Percentiles rank a stretch among this genome's conserved stretches.
Evolutionary conservation across 1,140 invertebrate species (phyloP).

Genomic region (Ephestia elutella): DNA sequence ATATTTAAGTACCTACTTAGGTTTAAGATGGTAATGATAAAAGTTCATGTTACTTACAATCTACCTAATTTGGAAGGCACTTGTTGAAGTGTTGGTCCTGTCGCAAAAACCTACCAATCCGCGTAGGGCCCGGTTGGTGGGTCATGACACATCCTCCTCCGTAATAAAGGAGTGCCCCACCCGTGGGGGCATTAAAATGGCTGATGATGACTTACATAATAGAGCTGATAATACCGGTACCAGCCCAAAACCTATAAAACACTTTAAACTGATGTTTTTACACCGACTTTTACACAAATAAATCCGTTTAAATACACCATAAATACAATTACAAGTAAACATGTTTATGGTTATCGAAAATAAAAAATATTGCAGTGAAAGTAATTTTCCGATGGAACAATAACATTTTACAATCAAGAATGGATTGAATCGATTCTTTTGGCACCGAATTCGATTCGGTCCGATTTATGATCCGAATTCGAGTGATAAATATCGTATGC

Average conservation of each 20-base stretch:
- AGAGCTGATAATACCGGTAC: not conserved
- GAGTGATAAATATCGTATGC: conserved; percentile 27
- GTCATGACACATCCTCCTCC: too few relatives aligned
- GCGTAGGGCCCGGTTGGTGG: too few relatives aligned
- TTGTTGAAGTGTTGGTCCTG: too few relatives aligned
- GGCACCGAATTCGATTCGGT: conserved; percentile 35
- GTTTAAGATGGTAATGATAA: not conserved
- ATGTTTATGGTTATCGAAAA: conserved; percentile 6
- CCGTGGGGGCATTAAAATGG: too few relatives aligned
- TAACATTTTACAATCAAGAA: conserved; percentile 29
- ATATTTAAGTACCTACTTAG: not conserved
- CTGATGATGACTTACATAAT: not conserved
- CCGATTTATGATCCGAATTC: conserved; percentile 39
- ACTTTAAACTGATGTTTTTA: too few relatives aligned
- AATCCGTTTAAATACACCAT: too few relatives aligned
- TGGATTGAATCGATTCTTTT: conserved; percentile 18
- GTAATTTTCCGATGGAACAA: conserved; percentile 30
- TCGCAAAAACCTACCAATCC: too few relatives aligned
- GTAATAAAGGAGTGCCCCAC: too few relatives aligned
- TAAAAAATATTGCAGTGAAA: conserved; percentile 7
- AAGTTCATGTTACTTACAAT: too few relatives aligned
- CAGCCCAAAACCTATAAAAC: too few relatives aligned
- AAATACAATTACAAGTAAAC: not conserved
- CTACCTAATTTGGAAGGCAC: too few relatives aligned
- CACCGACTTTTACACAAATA: too few relatives aligned